A percentile compares a stretch with the other conserved stretches of the same genome.
Conservation (phyloP, 1,140 invertebrate species). For the Musca vetustissima region DNA sequence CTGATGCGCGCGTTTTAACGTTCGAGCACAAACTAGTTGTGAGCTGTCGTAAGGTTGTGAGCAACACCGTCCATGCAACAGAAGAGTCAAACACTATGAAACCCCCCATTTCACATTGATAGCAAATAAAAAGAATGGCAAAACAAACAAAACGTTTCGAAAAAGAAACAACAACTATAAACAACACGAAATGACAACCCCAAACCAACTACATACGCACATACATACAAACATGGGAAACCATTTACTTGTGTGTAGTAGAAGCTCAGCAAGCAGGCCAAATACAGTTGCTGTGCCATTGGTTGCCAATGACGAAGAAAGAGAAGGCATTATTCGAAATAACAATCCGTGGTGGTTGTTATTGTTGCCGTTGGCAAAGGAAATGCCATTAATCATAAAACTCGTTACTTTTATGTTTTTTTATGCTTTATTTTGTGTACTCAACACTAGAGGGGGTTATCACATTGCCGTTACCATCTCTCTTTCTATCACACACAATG, state of each 20-base stretch:
- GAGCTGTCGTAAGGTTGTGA: slow-evolving; percentile 32
- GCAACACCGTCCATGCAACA: slow-evolving; percentile 22
- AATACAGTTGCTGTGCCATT: too few species aligned
- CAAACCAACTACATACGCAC: background rate
- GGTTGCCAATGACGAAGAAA: background rate
- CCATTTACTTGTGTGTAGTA: too few species aligned
- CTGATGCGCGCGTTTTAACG: slow-evolving; percentile 51
- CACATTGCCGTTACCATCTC: background rate
- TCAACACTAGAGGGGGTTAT: slow-evolving; percentile 1
- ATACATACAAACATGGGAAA: background rate
- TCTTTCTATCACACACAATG: background rate
- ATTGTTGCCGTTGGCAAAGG: background rate
- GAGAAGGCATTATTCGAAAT: background rate
- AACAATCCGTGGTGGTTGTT: background rate
- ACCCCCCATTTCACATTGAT: background rate
- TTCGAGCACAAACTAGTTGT: slow-evolving; percentile 54
- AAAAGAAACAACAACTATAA: background rate
- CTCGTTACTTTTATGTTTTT: background rate
- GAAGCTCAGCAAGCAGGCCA: too few species aligned
- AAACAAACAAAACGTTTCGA: background rate
- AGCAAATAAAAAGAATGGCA: background rate
- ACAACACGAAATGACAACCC: background rate
- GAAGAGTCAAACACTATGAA: slow-evolving; percentile 15
- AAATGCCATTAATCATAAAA: too few species aligned
- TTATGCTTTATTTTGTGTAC: background rate